Base-by-base conservation (phyloP, 2,888 invertebrate species). In the Thecocarcelia acutangulata region DNA sequence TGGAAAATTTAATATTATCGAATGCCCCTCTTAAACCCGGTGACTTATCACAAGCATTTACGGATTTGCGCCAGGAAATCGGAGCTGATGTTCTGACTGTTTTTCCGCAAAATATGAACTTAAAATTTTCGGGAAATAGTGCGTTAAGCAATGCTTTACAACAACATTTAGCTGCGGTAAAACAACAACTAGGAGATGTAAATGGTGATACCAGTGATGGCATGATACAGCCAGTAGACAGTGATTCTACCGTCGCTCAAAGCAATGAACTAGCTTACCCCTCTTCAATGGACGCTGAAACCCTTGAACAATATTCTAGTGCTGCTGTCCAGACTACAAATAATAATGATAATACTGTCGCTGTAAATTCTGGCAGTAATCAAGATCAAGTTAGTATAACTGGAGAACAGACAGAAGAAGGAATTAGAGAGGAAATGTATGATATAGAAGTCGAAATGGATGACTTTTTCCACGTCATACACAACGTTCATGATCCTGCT, bases 401-500 rank as follows among this genome's bases (percentile, higher is more conserved):
- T 19, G 90, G 89, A 68, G 90, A 89, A 24, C 78, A 70, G 13
- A 66, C 64, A 3, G 82, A 74, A 56, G 90, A 90, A 79, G 87
- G 87, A 4, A 84, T 85, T 12, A 85, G 88, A 44, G 90, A 89
- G 63, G 87, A 86, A 84, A 88, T 88, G 70, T 90, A 89, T 80
- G 90, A 90, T 61, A 87, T 90, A 63, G 87, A 88, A 40, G 90
- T 89, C 70, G 90, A 90, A 84, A 88, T 90, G 86, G 91, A 91
- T 82, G 91, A 91, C 59, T 89, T 91, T 81, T 90, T 91, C 84
- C 90, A 90, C 85, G 90, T 90, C 72, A 87, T 89, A 79, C 88
- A 89, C 76, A 86, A 86, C 75, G 86, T 87, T 15, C 86, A 87
- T 52, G 89, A 90, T 83, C 88, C 89, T 63, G 87, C 89, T 68